These are phyloP conservation scores for Melinaea marsaeus DNA, from an alignment of 2,888 invertebrate species.

Conservation along the genomic window DNA sequence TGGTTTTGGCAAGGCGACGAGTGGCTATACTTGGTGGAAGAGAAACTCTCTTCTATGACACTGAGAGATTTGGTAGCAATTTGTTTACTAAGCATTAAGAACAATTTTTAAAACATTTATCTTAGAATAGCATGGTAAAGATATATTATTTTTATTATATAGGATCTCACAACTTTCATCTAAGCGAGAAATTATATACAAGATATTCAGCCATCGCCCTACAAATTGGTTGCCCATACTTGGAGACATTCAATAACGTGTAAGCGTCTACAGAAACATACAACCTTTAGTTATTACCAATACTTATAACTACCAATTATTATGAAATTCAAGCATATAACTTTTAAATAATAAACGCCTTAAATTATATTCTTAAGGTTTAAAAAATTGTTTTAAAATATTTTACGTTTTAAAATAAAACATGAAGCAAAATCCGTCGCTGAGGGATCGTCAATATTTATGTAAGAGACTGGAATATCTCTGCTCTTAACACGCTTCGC, in stretches of 20 bases:
- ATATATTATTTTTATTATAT: constrained; percentile 12
- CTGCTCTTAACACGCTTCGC: constrained; percentile 3
- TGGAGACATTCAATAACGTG: constrained; percentile 85
- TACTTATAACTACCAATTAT: too few relatives aligned
- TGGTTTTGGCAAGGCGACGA: constrained; percentile 79
- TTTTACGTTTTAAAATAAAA: not conserved
- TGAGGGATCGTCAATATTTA: constrained; percentile 4
- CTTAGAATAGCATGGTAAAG: too few relatives aligned
- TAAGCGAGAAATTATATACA: constrained; percentile 87
- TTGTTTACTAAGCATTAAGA: not conserved
- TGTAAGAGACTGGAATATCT: constrained; percentile 1
- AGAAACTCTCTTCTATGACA: constrained; percentile 86
- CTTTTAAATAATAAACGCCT: not conserved
- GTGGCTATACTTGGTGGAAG: constrained; percentile 84
- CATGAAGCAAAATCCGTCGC: not conserved
- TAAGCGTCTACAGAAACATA: constrained; percentile 58
- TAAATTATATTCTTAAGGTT: not conserved
- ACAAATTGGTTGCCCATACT: constrained; percentile 85
- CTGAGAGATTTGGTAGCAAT: constrained; percentile 82
- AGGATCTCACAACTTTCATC: constrained; percentile 83
- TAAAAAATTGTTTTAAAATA: not conserved
- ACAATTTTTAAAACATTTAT: too few relatives aligned
- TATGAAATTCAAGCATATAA: not conserved
- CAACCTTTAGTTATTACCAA: not conserved
- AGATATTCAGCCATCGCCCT: constrained; percentile 87